phyloP scores from a whole-genome alignment of 1,140 invertebrate genomes.

The Eulimnadia texana region DNA sequence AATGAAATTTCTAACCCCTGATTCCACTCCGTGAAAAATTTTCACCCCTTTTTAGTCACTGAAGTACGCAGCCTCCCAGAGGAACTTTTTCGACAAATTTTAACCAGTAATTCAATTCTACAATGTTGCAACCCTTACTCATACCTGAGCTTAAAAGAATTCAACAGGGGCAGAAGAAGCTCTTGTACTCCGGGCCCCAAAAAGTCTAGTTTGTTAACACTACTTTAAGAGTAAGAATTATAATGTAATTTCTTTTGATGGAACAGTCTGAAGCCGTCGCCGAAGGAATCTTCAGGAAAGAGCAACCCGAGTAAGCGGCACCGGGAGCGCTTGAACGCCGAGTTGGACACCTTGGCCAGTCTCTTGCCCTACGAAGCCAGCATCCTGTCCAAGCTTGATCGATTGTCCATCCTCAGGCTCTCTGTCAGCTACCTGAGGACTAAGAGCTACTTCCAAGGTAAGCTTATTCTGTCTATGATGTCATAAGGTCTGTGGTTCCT shows the following conservation, averaged over 20 bases:
- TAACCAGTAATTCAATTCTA: no score
- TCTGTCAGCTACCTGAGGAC: slow-evolving; percentile 95
- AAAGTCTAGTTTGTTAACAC: no score
- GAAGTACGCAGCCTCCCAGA: no score
- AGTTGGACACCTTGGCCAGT: slow-evolving; percentile 93
- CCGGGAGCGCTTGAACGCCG: slow-evolving; percentile 90
- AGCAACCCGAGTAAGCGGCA: slow-evolving; percentile 97
- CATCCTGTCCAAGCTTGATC: slow-evolving; percentile 93
- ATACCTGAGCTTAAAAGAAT: no score
- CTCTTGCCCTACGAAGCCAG: slow-evolving; percentile 96
- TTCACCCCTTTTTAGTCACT: no score
- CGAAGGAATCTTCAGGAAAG: slow-evolving; percentile 93
- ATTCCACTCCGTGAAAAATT: no score
- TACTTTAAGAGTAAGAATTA: no score
- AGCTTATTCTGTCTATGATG: slow-evolving; percentile 24
- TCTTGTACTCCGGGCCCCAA: no score
- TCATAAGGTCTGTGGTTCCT: no score
- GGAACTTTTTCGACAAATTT: no score
- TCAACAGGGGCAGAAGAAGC: no score
- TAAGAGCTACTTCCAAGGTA: slow-evolving; percentile 99
- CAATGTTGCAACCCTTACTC: no score
- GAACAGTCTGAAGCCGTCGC: slow-evolving; percentile 81
- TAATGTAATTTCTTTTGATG: slow-evolving; percentile 7
- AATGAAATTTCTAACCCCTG: background rate
- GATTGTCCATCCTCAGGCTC: slow-evolving; percentile 89